Evolutionary conservation across 2,888 invertebrate species (phyloP).

Genomic region (Sarcophaga rosellei): DNA sequence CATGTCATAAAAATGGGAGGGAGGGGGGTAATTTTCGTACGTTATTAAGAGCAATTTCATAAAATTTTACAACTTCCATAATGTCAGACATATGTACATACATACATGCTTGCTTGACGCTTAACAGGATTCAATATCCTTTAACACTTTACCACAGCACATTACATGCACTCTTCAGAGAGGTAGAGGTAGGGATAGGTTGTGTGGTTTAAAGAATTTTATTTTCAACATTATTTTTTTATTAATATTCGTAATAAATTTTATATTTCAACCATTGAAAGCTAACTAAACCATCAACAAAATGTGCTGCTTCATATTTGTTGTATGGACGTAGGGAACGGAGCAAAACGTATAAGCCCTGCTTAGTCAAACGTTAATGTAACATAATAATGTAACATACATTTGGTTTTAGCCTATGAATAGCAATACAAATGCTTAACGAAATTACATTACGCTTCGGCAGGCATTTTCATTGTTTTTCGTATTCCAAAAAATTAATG

Average conservation of each 20-base stretch:
- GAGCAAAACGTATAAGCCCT: too few relatives aligned
- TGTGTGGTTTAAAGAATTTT: not conserved
- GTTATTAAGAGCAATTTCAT: constrained; percentile 52
- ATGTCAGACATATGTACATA: too few relatives aligned
- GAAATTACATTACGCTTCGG: too few relatives aligned
- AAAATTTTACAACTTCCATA: constrained; percentile 48
- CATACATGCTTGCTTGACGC: too few relatives aligned
- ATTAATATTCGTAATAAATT: constrained; percentile 24
- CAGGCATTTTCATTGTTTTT: too few relatives aligned
- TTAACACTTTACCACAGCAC: not conserved
- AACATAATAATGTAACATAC: too few relatives aligned
- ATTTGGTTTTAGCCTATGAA: too few relatives aligned
- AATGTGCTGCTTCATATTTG: not conserved
- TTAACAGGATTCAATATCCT: not conserved
- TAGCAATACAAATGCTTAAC: too few relatives aligned
- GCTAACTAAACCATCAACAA: not conserved
- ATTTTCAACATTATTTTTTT: constrained; percentile 1
- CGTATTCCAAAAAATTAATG: too few relatives aligned
- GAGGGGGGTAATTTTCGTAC: constrained; percentile 13
- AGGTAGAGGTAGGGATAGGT: too few relatives aligned
- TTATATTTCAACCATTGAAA: not conserved
- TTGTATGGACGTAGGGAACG: too few relatives aligned
- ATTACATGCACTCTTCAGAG: not conserved
- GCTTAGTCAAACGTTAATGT: too few relatives aligned
- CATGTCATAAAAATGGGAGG: not conserved